phyloP scores from a whole-genome alignment of 2,888 invertebrate species.

The Cetonia aurata region DNA sequence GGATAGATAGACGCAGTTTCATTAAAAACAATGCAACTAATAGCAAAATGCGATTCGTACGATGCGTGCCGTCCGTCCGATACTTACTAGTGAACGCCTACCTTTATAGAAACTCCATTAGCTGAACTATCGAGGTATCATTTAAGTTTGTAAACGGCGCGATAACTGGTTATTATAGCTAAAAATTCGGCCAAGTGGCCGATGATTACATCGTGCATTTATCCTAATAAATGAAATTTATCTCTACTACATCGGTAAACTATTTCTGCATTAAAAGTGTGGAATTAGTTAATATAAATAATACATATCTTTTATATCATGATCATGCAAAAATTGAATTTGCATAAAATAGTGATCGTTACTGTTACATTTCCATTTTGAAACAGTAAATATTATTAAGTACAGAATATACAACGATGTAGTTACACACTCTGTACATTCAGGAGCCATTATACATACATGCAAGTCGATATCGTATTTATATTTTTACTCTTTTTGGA shows the following conservation, averaged over 20 bases:
- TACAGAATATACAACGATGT: constrained; percentile 34
- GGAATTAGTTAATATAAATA: constrained; percentile 23
- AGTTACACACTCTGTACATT: constrained; percentile 26
- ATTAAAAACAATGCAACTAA: too few relatives aligned
- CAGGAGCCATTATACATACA: constrained; percentile 22
- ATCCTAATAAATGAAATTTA: too few relatives aligned
- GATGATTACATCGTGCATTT: too few relatives aligned
- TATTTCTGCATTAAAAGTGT: constrained; percentile 42
- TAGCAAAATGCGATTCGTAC: too few relatives aligned
- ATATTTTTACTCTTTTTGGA: constrained; percentile 6
- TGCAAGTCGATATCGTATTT: constrained; percentile 1
- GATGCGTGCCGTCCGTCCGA: too few relatives aligned
- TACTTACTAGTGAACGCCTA: too few relatives aligned
- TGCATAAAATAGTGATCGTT: constrained; percentile 28
- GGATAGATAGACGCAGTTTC: too few relatives aligned
- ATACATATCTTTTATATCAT: constrained; percentile 10
- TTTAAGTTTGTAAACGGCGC: too few relatives aligned
- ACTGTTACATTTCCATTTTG: neutral
- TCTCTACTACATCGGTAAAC: neutral
- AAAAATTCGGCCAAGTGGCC: too few relatives aligned
- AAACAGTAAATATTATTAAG: constrained; percentile 17
- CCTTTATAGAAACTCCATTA: too few relatives aligned
- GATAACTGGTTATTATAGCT: too few relatives aligned
- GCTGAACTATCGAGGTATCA: too few relatives aligned
- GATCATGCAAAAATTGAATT: constrained; percentile 32